Evolutionary conservation across 2,797 vertebrate genomes (phyloP), one percentile per base, ranked within the genome.

Genomic region (Arctocebus calabarensis): DNA sequence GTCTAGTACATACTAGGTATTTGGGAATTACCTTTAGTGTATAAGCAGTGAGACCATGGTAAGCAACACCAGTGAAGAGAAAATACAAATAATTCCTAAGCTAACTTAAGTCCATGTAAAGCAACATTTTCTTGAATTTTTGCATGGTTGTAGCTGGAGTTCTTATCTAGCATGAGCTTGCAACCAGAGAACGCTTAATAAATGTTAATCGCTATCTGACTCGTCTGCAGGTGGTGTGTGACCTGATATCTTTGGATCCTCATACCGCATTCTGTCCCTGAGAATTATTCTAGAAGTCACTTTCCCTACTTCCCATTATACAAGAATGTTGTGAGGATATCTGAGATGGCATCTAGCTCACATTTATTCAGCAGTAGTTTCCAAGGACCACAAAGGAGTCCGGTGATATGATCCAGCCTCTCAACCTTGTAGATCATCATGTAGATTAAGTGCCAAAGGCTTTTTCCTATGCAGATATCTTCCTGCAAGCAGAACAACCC

Each of bases 321-420:
- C 37, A 83, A 52, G 86, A 93, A 61, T 48, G 64, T 81, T 88
- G 71, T 91, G 77, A 84, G 87, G 97, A 94, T 73, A 91, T 55
- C 37, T 94, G 95, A 97, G 94, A 94, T 52, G 89, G 61, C 61
- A 62, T 75, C 57, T 37, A 66, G 40, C 82, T 96, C 37, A 91
- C 87, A 2, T 83, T 73, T 52, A 84, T 83, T 88, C 22, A 27
- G 88, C 83, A 52, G 3, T 89, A 83, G 87, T 96, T 96, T 97
- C 96, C 84, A 77, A 23, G 82, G 96, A 83, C 68, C 84, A 89
- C 87, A 91, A 61, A 95, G 77, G 92, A 92, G 92, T 45, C 59
- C 71, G 12, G 83, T 91, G 95, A 95, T 75, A 70, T 57, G 96
- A 95, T 82, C 95, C 86, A 95, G 84, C 74, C 79, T 91, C 94